Evolutionary conservation across 1,140 invertebrate species (phyloP), one percentile per base, ranked within the genome.

Genomic region (Nasonia longicornis): DNA sequence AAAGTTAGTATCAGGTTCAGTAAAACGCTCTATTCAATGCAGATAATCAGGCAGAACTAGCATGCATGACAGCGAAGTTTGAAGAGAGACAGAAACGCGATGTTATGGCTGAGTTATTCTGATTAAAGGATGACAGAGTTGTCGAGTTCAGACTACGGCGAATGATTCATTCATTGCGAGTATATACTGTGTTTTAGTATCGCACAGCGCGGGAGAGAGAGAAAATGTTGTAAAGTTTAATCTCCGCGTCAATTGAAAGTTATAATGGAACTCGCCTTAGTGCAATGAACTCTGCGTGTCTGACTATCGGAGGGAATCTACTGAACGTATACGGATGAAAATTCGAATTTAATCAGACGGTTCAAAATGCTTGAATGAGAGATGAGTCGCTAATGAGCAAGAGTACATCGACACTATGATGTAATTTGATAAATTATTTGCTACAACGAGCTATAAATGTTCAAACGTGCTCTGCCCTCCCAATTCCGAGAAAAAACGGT

Each of bases 61-160:
- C 85, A 86, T 87, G 86, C 85, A 86, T 87, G 82, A 84, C 83
- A 84, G 71, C 84, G 87, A 83, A 87, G 79, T 83, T 80, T 77
- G 86, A 86, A 89, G 87, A 87, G 85, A 86, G 88, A 89, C 89
- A 90, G 88, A 90, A 87, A 88, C 87, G 87, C 85, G 86, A 88
- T 85, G 84, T 87, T 81, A 80, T 58, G 42, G 22, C 70, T 80
- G 38, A 63, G 29, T 31, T 38, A 7, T 52, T 63, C 48, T 67
- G 20, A 69, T 66, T 58, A 78, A 67, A 76, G 52, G 12, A 52
- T 52, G 22, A 31, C 3, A 26, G n/a, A 38, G 14, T 72, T 38
- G 69, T 66, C 38, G 38, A 69, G 66, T 31, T 69, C 77, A 83
- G 64, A 77, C 67, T 66, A 67, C n/a, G 52, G 63, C 82, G 64